Base-by-base conservation (phyloP, 2,797 vertebrate genomes). In the Anableps anableps region DNA sequence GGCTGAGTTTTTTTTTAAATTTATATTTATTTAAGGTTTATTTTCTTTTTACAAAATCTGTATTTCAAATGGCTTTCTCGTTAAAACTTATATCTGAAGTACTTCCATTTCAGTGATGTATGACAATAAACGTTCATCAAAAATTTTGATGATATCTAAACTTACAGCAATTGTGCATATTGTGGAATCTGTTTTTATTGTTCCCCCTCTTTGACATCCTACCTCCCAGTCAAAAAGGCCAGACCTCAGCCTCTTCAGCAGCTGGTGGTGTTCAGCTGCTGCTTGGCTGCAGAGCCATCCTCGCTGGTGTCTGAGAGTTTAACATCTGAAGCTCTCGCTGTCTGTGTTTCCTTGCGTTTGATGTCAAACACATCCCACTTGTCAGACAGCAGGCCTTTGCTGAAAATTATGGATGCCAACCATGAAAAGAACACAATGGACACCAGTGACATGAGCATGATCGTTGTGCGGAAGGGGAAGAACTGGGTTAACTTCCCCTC, bases 401-500 rank as follows among this genome's bases (percentile, higher is more conserved):
- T 94, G 85, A 97, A 96, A 83, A 96, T 29, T 83, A 93, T 53
- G 3, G 68, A 87, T 0, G 89, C 43, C 75, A 96, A 36, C 85
- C 93, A 86, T 0, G 96, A 97, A 75, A 95, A 75, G 3, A 93
- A 64, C 41, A 96, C 0, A 0, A 96, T 96, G 0, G 91, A 94
- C 16, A 86, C 9, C 1, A 96, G 73, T 0, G 95, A 94, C 45
- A 90, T 55, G 55, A 96, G 17, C 95, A 97, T 75, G 0, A 95
- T 96, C 82, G 94, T 68, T 0, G 96, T 95, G 88, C 96, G 97
- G 89, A 96, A 97, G 58, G 96, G 96, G 83, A 96, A 96, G 77
- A 80, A 93, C 89, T 97, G 96, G 9, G 86, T 86, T 29, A 95
- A 86, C 76, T 38, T 89, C 14, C 93, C 92, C 74, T 94, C 88